Evolutionary conservation across 2,888 invertebrate genomes (phyloP).

Genomic region (Suillia variegata): DNA sequence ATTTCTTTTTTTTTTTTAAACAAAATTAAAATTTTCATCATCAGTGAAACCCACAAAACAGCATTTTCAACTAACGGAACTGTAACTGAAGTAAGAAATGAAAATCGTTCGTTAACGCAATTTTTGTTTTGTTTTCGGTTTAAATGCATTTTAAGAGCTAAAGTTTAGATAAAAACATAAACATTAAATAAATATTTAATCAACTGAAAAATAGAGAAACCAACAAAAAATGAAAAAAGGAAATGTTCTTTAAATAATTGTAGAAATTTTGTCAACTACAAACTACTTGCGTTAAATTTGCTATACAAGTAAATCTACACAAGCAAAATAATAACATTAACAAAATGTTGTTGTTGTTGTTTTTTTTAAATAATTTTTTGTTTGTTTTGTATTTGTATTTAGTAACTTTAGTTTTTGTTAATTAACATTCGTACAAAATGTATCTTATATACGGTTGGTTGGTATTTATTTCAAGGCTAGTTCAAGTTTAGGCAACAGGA

Average conservation of each 20-base stretch:
- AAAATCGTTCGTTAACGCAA: not conserved
- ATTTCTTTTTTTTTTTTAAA: too few species aligned
- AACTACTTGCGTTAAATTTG: constrained; percentile 47
- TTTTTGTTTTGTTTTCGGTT: not conserved
- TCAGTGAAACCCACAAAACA: too few species aligned
- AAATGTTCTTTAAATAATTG: not conserved
- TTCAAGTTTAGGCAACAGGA: not conserved
- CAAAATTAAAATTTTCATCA: too few species aligned
- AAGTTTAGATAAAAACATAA: not conserved
- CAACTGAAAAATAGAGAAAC: too few species aligned
- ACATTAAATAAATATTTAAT: too few species aligned
- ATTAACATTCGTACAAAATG: not conserved
- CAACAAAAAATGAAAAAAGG: not conserved
- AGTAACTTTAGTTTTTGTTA: too few species aligned
- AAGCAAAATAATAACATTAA: constrained; percentile 53
- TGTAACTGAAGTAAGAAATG: too few species aligned
- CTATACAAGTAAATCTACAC: constrained; percentile 55
- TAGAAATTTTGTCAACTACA: constrained; percentile 37
- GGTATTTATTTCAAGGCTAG: not conserved
- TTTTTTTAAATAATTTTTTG: constrained; percentile 10
- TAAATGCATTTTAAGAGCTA: not conserved
- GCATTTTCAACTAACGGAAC: too few species aligned
- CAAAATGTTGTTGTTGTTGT: constrained; percentile 20
- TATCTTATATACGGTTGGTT: not conserved
- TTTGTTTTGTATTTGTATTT: constrained; percentile 23